phyloP scores from a whole-genome alignment of 2,888 invertebrate genomes.

The Nomada goodeniana region DNA sequence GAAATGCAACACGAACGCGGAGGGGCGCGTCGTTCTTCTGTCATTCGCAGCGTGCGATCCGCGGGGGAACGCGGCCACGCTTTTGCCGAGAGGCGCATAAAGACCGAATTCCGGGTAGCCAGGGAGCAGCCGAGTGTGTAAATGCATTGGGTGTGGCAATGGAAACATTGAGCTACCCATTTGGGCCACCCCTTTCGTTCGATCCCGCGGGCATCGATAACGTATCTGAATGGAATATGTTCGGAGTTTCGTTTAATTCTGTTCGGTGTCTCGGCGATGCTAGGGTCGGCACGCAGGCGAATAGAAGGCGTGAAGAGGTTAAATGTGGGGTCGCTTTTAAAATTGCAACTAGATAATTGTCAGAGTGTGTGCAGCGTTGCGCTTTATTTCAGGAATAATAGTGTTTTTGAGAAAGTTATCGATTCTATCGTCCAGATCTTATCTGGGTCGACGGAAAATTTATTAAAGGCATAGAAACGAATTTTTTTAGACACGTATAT shows the following conservation, averaged over 20 bases:
- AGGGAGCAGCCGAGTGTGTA: constrained; percentile 29
- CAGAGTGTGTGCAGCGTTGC: too few species aligned
- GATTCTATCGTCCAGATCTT: too few species aligned
- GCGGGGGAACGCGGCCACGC: constrained; percentile 10
- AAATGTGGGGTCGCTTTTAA: too few species aligned
- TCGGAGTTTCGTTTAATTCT: constrained; percentile 25
- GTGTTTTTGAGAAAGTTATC: too few species aligned
- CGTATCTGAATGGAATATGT: constrained; percentile 18
- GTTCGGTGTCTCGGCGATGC: too few species aligned
- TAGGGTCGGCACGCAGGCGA: too few species aligned
- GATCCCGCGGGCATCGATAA: constrained; percentile 23
- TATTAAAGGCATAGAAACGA: too few species aligned
- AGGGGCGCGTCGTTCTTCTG: constrained; percentile 62
- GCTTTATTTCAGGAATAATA: too few species aligned
- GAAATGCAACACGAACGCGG: constrained; percentile 57
- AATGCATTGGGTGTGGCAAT: constrained; percentile 34
- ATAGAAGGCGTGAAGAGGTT: too few species aligned
- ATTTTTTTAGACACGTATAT: too few species aligned
- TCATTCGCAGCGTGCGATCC: constrained; percentile 62
- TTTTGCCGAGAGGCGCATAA: constrained; percentile 6
- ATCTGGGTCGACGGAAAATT: too few species aligned
- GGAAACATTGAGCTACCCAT: constrained; percentile 31
- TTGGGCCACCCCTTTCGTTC: background rate
- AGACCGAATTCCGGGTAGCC: constrained; percentile 24
- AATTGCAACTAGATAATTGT: too few species aligned